These are phyloP conservation scores for Circaetus gallicus DNA, from an alignment of 2,113 vertebrate species.

Conservation along the genomic window DNA sequence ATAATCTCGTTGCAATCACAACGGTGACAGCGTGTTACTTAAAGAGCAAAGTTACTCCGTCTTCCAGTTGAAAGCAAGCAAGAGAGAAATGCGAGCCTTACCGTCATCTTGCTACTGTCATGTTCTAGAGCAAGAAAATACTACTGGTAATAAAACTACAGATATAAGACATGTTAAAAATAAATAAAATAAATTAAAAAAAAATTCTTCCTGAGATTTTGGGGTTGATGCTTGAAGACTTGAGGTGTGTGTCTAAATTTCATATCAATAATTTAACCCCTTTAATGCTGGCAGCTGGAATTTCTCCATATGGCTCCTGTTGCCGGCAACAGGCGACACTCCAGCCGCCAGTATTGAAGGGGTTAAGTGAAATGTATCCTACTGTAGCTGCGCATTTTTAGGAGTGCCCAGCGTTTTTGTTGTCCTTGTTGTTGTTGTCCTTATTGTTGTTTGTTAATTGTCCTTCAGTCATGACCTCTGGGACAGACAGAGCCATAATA, in stretches of 20 bases:
- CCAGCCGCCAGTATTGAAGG: neutral
- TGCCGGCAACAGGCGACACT: conserved; percentile 42
- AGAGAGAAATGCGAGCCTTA: conserved; percentile 47
- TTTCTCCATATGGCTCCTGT: conserved; percentile 3
- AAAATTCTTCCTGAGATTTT: conserved; percentile 58
- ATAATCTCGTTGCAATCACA: neutral
- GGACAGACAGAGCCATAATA: conserved; percentile 51
- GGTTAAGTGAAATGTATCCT: conserved; percentile 53
- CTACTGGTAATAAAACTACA: conserved; percentile 72
- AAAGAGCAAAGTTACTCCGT: conserved; percentile 42
- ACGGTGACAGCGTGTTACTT: neutral
- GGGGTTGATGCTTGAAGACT: conserved; percentile 68
- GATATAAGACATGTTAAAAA: conserved; percentile 38
- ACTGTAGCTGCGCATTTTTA: conserved; percentile 63
- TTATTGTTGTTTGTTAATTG: conserved; percentile 36
- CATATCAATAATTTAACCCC: conserved; percentile 5
- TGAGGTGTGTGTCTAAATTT: conserved; percentile 51
- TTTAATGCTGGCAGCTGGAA: conserved; percentile 34
- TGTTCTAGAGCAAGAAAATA: conserved; percentile 71
- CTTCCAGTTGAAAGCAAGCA: conserved; percentile 61
- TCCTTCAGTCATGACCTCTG: conserved; percentile 46
- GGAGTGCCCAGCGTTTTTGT: conserved; percentile 26
- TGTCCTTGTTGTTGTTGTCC: neutral
- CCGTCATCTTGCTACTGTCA: conserved; percentile 58
- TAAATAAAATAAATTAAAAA: conserved; percentile 2